Evolutionary conservation across 2,113 vertebrate species (phyloP).

Genomic region (Syrmaticus mikado): DNA sequence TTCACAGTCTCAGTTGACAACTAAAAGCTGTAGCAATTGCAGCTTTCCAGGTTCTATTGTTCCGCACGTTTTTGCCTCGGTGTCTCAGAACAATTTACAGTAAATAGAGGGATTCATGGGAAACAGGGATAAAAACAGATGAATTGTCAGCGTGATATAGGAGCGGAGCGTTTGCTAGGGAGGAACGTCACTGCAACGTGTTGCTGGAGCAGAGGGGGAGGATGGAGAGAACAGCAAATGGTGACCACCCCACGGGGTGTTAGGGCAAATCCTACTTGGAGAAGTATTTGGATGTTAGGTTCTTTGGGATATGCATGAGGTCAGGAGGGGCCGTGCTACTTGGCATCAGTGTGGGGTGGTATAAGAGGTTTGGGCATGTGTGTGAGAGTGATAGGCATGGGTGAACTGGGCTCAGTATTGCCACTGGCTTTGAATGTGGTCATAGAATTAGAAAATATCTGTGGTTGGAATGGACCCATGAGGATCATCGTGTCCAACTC

Average conservation of each 20-base stretch:
- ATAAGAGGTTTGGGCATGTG: neutral
- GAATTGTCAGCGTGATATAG: neutral
- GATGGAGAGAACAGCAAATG: neutral
- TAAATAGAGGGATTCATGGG: constrained; percentile 26
- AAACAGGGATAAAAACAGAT: neutral
- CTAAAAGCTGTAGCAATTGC: constrained; percentile 16
- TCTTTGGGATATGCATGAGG: neutral
- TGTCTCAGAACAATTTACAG: constrained; percentile 1
- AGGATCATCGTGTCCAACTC: no score
- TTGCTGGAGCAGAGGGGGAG: neutral
- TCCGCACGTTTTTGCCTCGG: neutral
- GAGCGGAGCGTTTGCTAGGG: neutral
- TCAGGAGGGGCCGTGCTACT: fast-evolving
- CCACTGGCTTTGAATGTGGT: neutral
- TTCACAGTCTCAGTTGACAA: constrained; percentile 29
- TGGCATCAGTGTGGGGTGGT: fast-evolving
- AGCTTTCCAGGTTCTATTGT: constrained; percentile 15
- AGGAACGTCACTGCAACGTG: neutral
- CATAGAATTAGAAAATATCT: no score
- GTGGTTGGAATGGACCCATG: no score
- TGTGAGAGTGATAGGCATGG: neutral
- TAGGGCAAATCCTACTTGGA: neutral
- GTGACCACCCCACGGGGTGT: neutral
- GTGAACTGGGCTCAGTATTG: neutral
- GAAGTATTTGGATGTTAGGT: neutral